phyloP scores from a whole-genome alignment of 2,888 invertebrate species.

The Caenorhabditis auriculariae region DNA sequence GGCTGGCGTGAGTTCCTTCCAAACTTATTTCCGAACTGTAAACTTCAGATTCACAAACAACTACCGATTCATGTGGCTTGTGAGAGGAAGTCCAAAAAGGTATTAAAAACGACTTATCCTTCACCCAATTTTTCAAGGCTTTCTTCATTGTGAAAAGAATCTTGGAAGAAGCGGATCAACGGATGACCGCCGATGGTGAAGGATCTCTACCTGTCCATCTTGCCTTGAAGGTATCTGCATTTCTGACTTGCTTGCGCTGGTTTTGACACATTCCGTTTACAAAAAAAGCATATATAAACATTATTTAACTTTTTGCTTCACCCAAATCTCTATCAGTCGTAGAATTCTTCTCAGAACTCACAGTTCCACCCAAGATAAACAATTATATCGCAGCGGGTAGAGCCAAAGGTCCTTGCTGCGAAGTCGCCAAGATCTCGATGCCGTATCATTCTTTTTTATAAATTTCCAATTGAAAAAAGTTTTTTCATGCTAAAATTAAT shows the following conservation, averaged over 20 bases:
- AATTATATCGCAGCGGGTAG: too few relatives aligned
- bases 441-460: too few relatives aligned
- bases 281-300: conserved; percentile 88
- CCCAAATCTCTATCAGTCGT: not conserved
- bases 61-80: conserved; percentile 93
- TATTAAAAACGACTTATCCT: not conserved
- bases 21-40: not conserved
- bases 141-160: conserved; percentile 85
- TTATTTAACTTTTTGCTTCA: not conserved
- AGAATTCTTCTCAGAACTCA: too few relatives aligned
- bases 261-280: too few relatives aligned
- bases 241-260: too few relatives aligned
- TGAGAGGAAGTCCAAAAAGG: conserved; percentile 83
- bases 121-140: conserved; percentile 67
- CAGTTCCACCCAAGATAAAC: too few relatives aligned
- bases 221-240: conserved; percentile 41
- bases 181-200: conserved; percentile 69
- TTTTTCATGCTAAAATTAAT: too few relatives aligned
- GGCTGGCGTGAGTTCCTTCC: conserved; percentile 70
- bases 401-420: too few relatives aligned
- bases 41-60: conserved; percentile 81
- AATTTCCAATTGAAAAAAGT: too few relatives aligned
- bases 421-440: too few relatives aligned
- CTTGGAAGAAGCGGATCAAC: conserved; percentile 83
- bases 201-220: conserved; percentile 55